Base-by-base conservation (phyloP, 1,140 invertebrate genomes). In the Euborellia annulipes region DNA sequence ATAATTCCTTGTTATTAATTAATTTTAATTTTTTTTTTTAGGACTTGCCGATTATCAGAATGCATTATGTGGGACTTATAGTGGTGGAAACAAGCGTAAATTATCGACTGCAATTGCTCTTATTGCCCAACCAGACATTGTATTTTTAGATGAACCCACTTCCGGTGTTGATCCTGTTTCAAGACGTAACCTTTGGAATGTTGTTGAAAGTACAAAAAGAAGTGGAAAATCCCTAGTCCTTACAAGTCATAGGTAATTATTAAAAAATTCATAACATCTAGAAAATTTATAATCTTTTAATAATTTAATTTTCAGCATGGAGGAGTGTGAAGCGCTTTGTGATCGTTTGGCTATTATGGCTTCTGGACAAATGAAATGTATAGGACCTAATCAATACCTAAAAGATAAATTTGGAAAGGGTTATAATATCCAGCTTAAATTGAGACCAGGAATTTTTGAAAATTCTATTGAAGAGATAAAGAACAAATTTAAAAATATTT, bases 1-100 rank as follows among this genome's bases (percentile, higher is more conserved):
- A n/a, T n/a, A n/a, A n/a, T n/a, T n/a, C n/a, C n/a, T n/a, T n/a
- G n/a, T n/a, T n/a, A n/a, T n/a, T n/a, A n/a, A n/a, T n/a, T n/a
- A n/a, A n/a, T n/a, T n/a, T n/a, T 27, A 27, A 6, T 27, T 27
- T 27, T 27, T 27, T 11, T 4, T 27, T 27, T 27, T 14, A 45
- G 43, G 48, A 13, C 23, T 46, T 16, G n/a, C 9, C n/a, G 32
- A 41, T 18, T 41, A 49, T 36, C n/a, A 34, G 21, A 38, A 49
- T 32, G n/a, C 20, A 37, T 62, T 63, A 23, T 71, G 69, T 55
- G 61, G 61, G 23, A 65, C 64, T 11, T 84, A 81, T 55, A 93
- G 87, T 58, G 89, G 89, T 9, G 94, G 93, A 0, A 98, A 95
- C 53, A 95, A 93, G 60, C 72, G 93, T 36, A 95, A 97, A 62